These are phyloP conservation scores for Osmerus eperlanus DNA, from an alignment of 2,113 vertebrate genomes.

Conservation along the genomic window DNA sequence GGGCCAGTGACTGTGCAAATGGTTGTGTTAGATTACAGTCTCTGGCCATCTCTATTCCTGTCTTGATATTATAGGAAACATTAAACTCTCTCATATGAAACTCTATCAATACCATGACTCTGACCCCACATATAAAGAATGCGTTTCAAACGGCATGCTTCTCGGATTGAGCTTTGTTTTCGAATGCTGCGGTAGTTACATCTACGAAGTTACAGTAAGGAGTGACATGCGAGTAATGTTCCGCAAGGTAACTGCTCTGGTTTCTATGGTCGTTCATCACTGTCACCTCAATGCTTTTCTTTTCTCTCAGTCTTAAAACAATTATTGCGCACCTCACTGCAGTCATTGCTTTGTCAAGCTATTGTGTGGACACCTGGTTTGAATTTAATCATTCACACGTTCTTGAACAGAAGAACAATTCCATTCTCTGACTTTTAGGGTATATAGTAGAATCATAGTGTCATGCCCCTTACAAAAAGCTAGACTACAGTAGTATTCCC, in stretches of 20 bases:
- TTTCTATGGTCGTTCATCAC: conserved; percentile 66
- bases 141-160: neutral
- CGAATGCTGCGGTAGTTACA: conserved; percentile 28
- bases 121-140: conserved; percentile 16
- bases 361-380: too few relatives aligned
- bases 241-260: conserved; percentile 48
- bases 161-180: conserved; percentile 5
- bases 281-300: conserved; percentile 49
- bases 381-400: too few relatives aligned
- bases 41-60: too few relatives aligned
- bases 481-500: too few relatives aligned
- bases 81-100: neutral
- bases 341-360: neutral
- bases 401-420: too few relatives aligned
- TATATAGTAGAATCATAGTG: too few relatives aligned
- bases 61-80: neutral
- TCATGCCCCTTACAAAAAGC: too few relatives aligned
- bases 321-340: conserved; percentile 11
- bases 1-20: neutral
- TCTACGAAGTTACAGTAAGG: conserved; percentile 32
- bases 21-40: too few relatives aligned
- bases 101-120: neutral
- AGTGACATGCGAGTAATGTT: conserved; percentile 6
- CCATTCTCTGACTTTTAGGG: too few relatives aligned
- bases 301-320: neutral